phyloP scores from a whole-genome alignment of 2,797 vertebrate species.

The Schizothorax lantsangensis region DNA sequence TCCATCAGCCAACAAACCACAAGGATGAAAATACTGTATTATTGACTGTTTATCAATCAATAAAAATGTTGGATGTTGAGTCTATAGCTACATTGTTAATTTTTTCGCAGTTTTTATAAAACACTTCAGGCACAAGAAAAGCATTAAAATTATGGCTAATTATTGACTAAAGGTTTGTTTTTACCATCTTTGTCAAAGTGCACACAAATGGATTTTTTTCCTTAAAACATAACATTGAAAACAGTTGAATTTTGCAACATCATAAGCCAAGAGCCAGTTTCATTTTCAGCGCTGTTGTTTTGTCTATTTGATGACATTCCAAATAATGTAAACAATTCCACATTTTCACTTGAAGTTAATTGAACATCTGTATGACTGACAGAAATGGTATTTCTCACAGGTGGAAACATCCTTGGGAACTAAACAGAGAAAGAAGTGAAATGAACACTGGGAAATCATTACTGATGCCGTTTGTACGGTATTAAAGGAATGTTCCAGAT shows the following conservation, averaged over 20 bases:
- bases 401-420: neutral
- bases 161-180: neutral
- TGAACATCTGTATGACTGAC: neutral
- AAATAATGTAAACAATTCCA: neutral
- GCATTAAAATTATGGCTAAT: neutral
- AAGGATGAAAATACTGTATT: neutral
- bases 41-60: neutral
- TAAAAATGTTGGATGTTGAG: neutral
- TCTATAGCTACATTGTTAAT: neutral
- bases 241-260: neutral
- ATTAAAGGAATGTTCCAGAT: neutral
- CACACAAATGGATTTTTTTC: neutral
- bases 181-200: neutral
- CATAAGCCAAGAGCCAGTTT: neutral
- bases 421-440: neutral
- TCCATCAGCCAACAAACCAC: slow-evolving; percentile 9
- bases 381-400: neutral
- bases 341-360: neutral
- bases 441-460: neutral
- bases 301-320: neutral
- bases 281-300: neutral
- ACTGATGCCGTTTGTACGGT: neutral
- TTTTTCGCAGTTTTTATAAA: neutral
- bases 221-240: neutral
- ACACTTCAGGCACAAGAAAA: slow-evolving; percentile 12